Evolutionary conservation across 2,888 invertebrate genomes (phyloP), one percentile per base, ranked within the genome.

Genomic region (Leucophenga maculata): DNA sequence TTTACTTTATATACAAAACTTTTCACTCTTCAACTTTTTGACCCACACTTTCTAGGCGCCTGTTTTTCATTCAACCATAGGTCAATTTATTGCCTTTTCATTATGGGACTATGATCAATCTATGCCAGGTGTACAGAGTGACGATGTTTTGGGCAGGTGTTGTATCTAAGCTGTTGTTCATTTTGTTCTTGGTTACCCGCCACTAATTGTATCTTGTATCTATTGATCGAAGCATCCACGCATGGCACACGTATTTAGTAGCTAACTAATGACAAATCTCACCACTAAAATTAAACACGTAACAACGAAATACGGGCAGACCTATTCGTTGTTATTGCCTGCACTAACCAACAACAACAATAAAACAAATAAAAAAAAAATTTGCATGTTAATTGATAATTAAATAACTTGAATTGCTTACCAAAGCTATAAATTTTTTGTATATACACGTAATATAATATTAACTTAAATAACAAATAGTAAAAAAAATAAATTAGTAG

Each of bases 21-120:
- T 16, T n/a, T 9, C 54, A 44, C 52, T 22, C 60, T 69, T 46
- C 26, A 65, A 54, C 46, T 72, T 71, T 65, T 69, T 59, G 62
- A 52, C 72, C 68, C 74, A 66, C 32, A 13, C 77, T 67, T 81
- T 79, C 80, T 89, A 95, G 95, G 94, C 94, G 75, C 48, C 69
- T 86, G 90, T 93, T 90, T 92, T 95, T 90, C 92, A 91, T 89
- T 93, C 94, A 86, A 91, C 91, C 88, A 91, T 92, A 90, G 92
- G 92, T 87, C 94, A 95, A 90, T 91, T 91, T 90, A 89, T 94
- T 89, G 91, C 90, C 89, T 90, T 94, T 89, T 92, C 93, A 89
- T 90, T 94, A 87, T 95, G 94, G 94, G 95, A 95, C 91, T 94
- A 93, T 92, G 95, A 95, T 91, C 92, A 94, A 83, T 93, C 92